A percentile compares a stretch with the other conserved stretches of the same genome.
These are phyloP conservation scores for Zonitis immaculata DNA, from an alignment of 2,888 invertebrate species.

Conservation along the genomic window DNA sequence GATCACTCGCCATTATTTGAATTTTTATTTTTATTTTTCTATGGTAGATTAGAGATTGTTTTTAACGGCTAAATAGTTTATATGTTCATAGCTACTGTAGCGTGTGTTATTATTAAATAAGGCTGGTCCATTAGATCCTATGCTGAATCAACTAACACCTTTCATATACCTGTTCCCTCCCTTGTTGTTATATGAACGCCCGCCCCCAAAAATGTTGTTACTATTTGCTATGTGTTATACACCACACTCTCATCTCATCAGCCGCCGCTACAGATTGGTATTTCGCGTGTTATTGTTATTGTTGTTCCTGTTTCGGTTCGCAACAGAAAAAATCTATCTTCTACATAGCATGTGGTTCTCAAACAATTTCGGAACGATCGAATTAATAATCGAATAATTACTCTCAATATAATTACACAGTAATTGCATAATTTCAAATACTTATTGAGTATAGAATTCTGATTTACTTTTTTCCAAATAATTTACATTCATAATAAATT, in stretches of 20 bases:
- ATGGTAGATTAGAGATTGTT: conserved; percentile 28
- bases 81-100: conserved; percentile 33
- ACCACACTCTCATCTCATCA: conserved; percentile 35
- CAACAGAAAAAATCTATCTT: too few relatives aligned
- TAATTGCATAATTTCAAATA: too few relatives aligned
- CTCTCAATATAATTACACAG: too few relatives aligned
- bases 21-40: conserved; percentile 10
- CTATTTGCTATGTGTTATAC: background rate
- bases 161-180: conserved; percentile 26
- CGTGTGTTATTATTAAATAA: too few relatives aligned
- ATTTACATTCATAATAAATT: too few relatives aligned
- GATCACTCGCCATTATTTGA: conserved; percentile 16
- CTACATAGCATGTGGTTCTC: conserved; percentile 39
- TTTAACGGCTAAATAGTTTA: conserved; percentile 26
- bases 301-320: conserved; percentile 19
- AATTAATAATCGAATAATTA: too few relatives aligned
- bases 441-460: too few relatives aligned
- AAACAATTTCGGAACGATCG: too few relatives aligned
- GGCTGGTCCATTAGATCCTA: conserved; percentile 42
- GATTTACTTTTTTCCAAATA: too few relatives aligned
- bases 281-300: conserved; percentile 42
- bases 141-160: conserved; percentile 44
- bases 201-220: conserved; percentile 22
- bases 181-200: conserved; percentile 20
- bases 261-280: conserved; percentile 47